Conservation (phyloP, 2,797 vertebrate species). For the Naso thynnoides region DNA sequence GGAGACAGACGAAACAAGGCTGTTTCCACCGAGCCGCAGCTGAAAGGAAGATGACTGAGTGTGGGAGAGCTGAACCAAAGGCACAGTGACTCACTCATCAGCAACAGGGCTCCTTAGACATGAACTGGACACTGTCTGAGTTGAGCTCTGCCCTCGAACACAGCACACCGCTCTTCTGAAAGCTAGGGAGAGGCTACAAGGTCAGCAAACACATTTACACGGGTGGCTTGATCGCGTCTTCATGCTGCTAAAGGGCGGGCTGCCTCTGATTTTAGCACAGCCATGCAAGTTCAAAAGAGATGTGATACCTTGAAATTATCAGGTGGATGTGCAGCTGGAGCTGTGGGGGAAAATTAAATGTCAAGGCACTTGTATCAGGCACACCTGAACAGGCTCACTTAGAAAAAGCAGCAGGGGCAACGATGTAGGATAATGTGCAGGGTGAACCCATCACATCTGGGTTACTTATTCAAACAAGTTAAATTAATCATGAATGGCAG, state of each 20-base stretch:
- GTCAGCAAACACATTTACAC: constrained; percentile 64
- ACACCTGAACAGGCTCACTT: constrained; percentile 10
- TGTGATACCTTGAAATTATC: constrained; percentile 28
- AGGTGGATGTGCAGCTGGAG: constrained; percentile 11
- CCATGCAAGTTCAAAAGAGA: constrained; percentile 45
- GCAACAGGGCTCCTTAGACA: constrained; percentile 72
- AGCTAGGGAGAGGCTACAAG: constrained; percentile 54
- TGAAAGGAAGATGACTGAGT: constrained; percentile 74
- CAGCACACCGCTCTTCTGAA: constrained; percentile 38
- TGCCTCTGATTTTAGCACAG: constrained; percentile 34
- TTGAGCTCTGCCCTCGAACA: constrained; percentile 58
- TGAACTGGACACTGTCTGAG: constrained; percentile 69
- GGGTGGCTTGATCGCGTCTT: constrained; percentile 33
- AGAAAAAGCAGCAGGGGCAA: constrained; percentile 17
- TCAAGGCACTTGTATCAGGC: constrained; percentile 42
- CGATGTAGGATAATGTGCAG: constrained; percentile 7
- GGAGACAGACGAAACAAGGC: constrained; percentile 74
- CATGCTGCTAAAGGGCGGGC: constrained; percentile 24
- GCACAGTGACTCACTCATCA: constrained; percentile 78
- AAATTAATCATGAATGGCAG: constrained; percentile 15
- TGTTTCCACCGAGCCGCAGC: constrained; percentile 66
- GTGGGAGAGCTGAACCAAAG: constrained; percentile 77
- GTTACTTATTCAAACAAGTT: constrained; percentile 25
- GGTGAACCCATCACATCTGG: constrained; percentile 30
- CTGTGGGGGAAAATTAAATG: constrained; percentile 43